Evolutionary conservation across 2,113 vertebrate species (phyloP), one percentile per base, ranked within the genome.

Genomic region (Ellobius talpinus): DNA sequence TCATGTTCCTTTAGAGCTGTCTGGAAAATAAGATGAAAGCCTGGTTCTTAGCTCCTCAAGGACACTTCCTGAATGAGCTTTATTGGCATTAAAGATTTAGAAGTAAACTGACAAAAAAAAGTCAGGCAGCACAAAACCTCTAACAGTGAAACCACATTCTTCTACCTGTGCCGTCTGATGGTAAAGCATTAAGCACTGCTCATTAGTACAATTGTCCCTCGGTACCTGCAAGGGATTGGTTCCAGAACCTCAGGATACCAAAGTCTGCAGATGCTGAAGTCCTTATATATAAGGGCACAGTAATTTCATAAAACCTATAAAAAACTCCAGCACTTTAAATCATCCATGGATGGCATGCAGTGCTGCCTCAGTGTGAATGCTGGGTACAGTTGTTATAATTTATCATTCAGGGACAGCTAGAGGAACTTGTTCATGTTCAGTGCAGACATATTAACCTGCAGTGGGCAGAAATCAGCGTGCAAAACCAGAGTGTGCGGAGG

Each of bases 21-120:
- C 65, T 77, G 45, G 55, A 87, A 96, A 93, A 87, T 39, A 73
- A 45, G 58, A 90, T 47, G 52, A 45, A 96, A 87, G 73, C 33
- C 50, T n/a, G 21, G 63, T 73, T 63, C 66, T 92, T 50, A 55
- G 31, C 33, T 90, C 45, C 63, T 81, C 70, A 36, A 39, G 82
- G 78, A 73, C 68, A 45, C 47, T 21, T 88, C 72, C 55, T 10
- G 6, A 92, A 89, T 74, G 74, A 76, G 74, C 70, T 90, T 74
- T 45, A 33, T 31, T n/a, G 42, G 84, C 65, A 90, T n/a, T 19
- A 63, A 85, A 13, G 66, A 74, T 42, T 91, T 92, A 2, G 42
- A 87, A 84, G 36, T 70, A 89, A 93, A 72, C 24, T 58, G 39
- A 58, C 47, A 26, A 85, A 73, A 87, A 45, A 0, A 78, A 86